Conservation (phyloP, 1,140 invertebrate species). For the Sycophila sp. region DNA sequence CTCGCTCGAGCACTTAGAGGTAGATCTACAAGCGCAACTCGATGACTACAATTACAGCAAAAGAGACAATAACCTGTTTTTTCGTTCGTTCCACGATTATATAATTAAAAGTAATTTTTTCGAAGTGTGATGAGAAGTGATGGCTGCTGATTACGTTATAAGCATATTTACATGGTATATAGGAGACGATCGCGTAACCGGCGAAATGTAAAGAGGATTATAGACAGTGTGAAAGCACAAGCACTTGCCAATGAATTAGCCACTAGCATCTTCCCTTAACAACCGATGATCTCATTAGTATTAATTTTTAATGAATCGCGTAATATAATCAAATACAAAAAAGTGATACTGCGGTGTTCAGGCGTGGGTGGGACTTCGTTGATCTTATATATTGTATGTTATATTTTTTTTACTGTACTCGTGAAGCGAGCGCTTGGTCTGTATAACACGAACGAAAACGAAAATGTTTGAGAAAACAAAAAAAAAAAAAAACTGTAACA, state of each 20-base stretch:
- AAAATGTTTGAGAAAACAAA: too few relatives aligned
- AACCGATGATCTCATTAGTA: slow-evolving; percentile 57
- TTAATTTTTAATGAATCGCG: slow-evolving; percentile 47
- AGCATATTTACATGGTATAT: not conserved
- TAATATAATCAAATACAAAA: slow-evolving; percentile 31
- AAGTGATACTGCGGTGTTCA: slow-evolving; percentile 26
- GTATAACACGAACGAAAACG: too few relatives aligned
- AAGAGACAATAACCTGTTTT: not conserved
- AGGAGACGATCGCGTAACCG: not conserved
- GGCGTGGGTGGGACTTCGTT: not conserved
- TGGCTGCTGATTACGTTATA: slow-evolving; percentile 23
- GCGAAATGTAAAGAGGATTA: too few relatives aligned
- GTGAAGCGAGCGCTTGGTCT: too few relatives aligned
- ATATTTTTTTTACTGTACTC: too few relatives aligned
- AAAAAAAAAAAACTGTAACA: slow-evolving; percentile 3
- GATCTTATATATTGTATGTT: too few relatives aligned
- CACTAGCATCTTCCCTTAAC: slow-evolving; percentile 41
- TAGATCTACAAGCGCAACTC: too few relatives aligned
- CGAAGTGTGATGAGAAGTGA: slow-evolving; percentile 29
- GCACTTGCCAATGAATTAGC: slow-evolving; percentile 39
- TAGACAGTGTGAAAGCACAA: too few relatives aligned
- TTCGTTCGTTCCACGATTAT: not conserved
- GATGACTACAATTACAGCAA: too few relatives aligned
- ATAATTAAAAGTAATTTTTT: not conserved
- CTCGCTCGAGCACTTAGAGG: too few relatives aligned